Percentiles rank a stretch among this genome's conserved stretches.
These are phyloP conservation scores for Chanos chanos DNA, from an alignment of 2,797 vertebrate species.

Conservation along the genomic window DNA sequence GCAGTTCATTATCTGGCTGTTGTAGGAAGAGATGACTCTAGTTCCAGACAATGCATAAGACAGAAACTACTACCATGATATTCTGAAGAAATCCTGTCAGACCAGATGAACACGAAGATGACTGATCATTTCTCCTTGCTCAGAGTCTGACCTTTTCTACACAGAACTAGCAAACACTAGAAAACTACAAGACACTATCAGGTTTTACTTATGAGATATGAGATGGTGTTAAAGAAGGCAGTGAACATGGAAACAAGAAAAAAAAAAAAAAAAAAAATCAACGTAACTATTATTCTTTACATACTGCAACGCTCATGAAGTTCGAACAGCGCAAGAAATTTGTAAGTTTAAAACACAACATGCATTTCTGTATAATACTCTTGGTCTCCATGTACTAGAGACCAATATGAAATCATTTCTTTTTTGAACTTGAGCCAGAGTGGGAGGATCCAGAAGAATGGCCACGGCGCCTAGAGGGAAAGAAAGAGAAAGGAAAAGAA, in stretches of 20 bases:
- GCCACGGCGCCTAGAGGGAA: conserved; percentile 75
- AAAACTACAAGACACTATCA: no score
- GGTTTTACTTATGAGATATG: no score
- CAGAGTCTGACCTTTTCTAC: no score
- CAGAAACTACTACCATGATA: no score
- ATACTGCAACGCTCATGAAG: conserved; percentile 54
- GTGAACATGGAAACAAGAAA: neutral
- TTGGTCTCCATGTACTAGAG: conserved; percentile 46
- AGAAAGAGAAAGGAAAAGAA: neutral
- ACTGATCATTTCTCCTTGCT: no score
- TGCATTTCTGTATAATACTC: conserved; percentile 81
- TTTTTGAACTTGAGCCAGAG: conserved; percentile 98
- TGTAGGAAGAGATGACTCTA: no score
- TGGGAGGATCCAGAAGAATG: conserved; percentile 94
- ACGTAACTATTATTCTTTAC: no score
- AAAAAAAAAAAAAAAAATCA: conserved; percentile 42
- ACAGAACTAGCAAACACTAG: no score
- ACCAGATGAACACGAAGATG: no score
- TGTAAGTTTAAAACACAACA: conserved; percentile 81
- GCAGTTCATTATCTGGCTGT: neutral
- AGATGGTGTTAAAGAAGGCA: conserved; percentile 53
- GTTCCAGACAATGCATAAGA: no score
- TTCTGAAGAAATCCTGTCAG: no score
- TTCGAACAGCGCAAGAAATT: conserved; percentile 72
- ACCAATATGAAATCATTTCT: conserved; percentile 81